Evolutionary conservation across 2,888 invertebrate genomes (phyloP).

Genomic region (Ommatoiulus sabulosus): DNA sequence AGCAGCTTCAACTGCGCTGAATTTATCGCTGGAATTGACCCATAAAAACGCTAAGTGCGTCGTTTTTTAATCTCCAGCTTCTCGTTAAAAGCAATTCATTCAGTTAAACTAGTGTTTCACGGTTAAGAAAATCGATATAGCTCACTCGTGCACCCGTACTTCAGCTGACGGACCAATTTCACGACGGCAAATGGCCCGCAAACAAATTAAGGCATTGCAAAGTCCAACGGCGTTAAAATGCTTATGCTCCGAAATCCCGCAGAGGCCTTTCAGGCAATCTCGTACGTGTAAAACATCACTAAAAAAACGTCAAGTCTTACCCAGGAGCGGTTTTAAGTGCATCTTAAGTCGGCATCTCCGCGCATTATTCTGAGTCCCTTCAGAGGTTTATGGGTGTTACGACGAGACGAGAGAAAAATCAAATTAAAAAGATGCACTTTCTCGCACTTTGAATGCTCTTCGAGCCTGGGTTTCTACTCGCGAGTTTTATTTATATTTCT

Average conservation of each 20-base stretch:
- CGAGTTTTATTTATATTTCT: background rate
- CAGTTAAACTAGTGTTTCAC: constrained; percentile 14
- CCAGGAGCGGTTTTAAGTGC: background rate
- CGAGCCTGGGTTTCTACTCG: background rate
- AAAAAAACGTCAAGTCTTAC: background rate
- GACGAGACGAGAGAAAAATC: background rate
- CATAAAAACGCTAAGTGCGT: constrained; percentile 37
- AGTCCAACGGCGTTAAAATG: background rate
- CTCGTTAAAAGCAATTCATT: constrained; percentile 37
- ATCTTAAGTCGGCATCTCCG: constrained; percentile 6
- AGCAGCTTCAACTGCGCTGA: background rate
- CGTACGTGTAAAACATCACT: constrained; percentile 9
- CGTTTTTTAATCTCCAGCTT: constrained; percentile 42
- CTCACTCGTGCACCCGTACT: background rate
- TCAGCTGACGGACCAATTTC: background rate
- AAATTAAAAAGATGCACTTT: background rate
- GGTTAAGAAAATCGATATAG: constrained; percentile 27
- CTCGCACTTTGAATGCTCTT: background rate
- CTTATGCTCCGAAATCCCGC: background rate
- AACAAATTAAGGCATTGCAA: constrained; percentile 22
- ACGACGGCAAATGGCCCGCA: constrained; percentile 4
- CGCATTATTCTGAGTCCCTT: background rate
- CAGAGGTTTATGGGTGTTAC: background rate
- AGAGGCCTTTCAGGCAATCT: background rate
- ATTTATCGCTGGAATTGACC: constrained; percentile 17